These are phyloP conservation scores for Lordiphosa clarofinis DNA, from an alignment of 1,140 invertebrate species.

Conservation along the genomic window DNA sequence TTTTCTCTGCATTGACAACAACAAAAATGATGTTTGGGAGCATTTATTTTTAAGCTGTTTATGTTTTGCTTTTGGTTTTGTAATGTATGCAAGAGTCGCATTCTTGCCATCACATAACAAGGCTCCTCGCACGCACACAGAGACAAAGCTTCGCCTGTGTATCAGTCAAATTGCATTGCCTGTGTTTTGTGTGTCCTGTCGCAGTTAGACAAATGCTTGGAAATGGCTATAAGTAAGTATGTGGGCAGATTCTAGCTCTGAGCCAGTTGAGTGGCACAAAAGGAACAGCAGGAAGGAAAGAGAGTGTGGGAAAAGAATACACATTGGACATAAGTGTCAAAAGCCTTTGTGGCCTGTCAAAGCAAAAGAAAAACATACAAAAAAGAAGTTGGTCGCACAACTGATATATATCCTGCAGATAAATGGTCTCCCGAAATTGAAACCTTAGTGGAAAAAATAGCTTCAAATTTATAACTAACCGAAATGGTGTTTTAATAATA, in stretches of 20 bases:
- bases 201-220: slow-evolving; percentile 31
- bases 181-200: slow-evolving; percentile 7
- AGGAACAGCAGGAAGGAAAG: not conserved
- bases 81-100: slow-evolving; percentile 36
- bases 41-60: slow-evolving; percentile 53
- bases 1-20: too few species aligned
- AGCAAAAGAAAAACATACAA: too few species aligned
- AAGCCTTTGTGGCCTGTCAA: slow-evolving; percentile 44
- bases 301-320: slow-evolving; percentile 1
- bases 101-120: slow-evolving; percentile 27
- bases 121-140: not conserved
- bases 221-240: slow-evolving; percentile 34
- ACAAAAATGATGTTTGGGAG: too few species aligned
- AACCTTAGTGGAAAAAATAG: too few species aligned
- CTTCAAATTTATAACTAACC: too few species aligned
- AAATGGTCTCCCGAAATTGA: too few species aligned
- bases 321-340: slow-evolving; percentile 44
- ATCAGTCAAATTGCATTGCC: slow-evolving; percentile 23
- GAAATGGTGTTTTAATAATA: too few species aligned
- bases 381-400: too few species aligned
- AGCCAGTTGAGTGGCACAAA: slow-evolving; percentile 22
- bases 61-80: slow-evolving; percentile 40
- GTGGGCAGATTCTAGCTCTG: slow-evolving; percentile 30
- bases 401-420: too few species aligned
- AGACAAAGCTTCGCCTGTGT: not conserved